These are phyloP conservation scores for Scarus forsteni DNA, from an alignment of 2,797 vertebrate species.

Conservation along the genomic window DNA sequence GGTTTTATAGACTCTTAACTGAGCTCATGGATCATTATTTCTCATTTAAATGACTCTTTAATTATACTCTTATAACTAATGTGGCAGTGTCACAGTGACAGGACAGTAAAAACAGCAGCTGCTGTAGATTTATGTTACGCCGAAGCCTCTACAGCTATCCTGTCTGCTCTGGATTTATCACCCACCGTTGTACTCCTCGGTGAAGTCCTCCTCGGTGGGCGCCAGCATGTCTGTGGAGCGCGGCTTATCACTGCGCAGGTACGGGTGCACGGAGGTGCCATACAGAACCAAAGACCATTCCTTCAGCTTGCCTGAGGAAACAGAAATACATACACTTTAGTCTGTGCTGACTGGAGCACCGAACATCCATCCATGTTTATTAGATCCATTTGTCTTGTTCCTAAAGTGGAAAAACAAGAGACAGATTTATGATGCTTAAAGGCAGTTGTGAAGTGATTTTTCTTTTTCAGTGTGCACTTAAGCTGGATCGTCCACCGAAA, in stretches of 20 bases:
- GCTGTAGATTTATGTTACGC: slow-evolving; percentile 1
- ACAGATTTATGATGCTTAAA: background rate
- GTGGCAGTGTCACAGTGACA: background rate
- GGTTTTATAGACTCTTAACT: background rate
- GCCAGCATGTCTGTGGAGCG: slow-evolving; percentile 85
- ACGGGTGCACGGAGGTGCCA: slow-evolving; percentile 95
- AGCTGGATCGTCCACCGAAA: no score
- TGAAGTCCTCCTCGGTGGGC: slow-evolving; percentile 76
- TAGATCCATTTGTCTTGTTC: no score
- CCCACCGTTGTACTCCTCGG: slow-evolving; percentile 85
- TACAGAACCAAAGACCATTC: slow-evolving; percentile 98
- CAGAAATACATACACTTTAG: slow-evolving; percentile 1
- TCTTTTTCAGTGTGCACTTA: no score
- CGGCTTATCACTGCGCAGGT: slow-evolving; percentile 88
- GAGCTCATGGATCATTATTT: background rate
- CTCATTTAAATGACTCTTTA: background rate
- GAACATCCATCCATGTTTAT: background rate
- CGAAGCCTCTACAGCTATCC: background rate
- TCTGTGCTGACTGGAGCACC: background rate
- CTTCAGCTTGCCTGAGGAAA: slow-evolving; percentile 93
- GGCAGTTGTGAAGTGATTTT: no score
- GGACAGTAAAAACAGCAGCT: slow-evolving; percentile 17
- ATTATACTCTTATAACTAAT: slow-evolving; percentile 1
- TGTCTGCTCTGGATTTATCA: slow-evolving; percentile 27
- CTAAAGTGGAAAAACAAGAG: background rate